Percentiles rank a stretch among this genome's conserved stretches.
These are phyloP conservation scores for Hedychridium roseum DNA, from an alignment of 2,888 invertebrate genomes.

Conservation along the genomic window DNA sequence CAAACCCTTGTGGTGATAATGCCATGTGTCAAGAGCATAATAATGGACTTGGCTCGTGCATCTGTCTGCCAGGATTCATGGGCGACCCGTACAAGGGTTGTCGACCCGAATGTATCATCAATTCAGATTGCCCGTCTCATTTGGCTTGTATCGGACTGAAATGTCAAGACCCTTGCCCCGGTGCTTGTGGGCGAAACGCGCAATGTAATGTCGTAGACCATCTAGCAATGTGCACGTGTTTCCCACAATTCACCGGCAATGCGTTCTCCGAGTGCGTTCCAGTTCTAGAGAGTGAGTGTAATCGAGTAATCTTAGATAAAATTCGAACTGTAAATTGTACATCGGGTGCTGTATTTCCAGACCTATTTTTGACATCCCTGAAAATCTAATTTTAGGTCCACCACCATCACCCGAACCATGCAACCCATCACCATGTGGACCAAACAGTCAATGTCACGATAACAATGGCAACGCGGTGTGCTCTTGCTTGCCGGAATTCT, in stretches of 20 bases:
- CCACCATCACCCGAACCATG: conserved; percentile 49
- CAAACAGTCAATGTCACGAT: conserved; percentile 65
- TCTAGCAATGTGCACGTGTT: conserved; percentile 80
- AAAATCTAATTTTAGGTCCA: conserved; percentile 1
- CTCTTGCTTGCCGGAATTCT: conserved; percentile 61
- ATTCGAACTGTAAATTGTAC: neutral
- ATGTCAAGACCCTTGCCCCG: conserved; percentile 66
- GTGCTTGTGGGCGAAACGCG: conserved; percentile 67
- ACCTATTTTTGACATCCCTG: too few relatives aligned
- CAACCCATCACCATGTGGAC: conserved; percentile 66
- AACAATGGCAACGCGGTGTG: conserved; percentile 64
- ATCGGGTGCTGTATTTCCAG: neutral
- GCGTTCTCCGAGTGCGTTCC: conserved; percentile 71
- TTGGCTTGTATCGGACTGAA: conserved; percentile 65
- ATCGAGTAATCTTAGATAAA: conserved; percentile 13
- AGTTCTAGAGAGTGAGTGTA: conserved; percentile 21
- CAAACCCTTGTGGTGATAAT: conserved; percentile 80
- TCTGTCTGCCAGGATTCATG: conserved; percentile 75
- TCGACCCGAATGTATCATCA: conserved; percentile 63
- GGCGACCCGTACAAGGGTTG: conserved; percentile 73
- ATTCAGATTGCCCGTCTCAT: conserved; percentile 63
- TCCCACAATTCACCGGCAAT: conserved; percentile 71
- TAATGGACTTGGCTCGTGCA: conserved; percentile 78
- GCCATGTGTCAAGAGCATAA: conserved; percentile 76
- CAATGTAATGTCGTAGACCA: conserved; percentile 80